Evolutionary conservation across 1,140 invertebrate genomes (phyloP).

Genomic region (Batillaria attramentaria): DNA sequence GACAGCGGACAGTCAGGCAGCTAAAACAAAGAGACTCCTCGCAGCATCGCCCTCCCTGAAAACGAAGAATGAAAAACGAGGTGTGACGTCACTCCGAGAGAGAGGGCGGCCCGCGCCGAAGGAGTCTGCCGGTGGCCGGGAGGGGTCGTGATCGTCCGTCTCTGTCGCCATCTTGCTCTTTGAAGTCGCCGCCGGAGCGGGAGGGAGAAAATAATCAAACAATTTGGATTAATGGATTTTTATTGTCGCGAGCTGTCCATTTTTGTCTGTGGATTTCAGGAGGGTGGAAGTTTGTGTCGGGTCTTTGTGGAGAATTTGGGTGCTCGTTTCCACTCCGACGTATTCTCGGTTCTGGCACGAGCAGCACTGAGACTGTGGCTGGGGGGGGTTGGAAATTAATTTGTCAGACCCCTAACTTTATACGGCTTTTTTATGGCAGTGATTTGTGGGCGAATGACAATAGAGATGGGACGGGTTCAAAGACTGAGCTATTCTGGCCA

Average conservation of each 20-base stretch:
- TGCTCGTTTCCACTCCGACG: background rate
- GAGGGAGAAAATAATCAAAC: slow-evolving; percentile 34
- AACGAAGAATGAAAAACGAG: slow-evolving; percentile 20
- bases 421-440: slow-evolving; percentile 22
- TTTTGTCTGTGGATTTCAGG: slow-evolving; percentile 31
- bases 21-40: slow-evolving; percentile 27
- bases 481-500: background rate
- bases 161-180: slow-evolving; percentile 22
- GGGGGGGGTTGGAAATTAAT: slow-evolving; percentile 30
- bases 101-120: background rate
- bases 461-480: slow-evolving; percentile 8
- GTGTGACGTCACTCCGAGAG: slow-evolving; percentile 29
- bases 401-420: slow-evolving; percentile 23
- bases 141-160: slow-evolving; percentile 22
- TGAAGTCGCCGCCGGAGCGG: slow-evolving; percentile 21
- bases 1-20: background rate
- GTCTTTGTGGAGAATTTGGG: background rate
- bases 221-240: slow-evolving; percentile 39
- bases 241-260: slow-evolving; percentile 36
- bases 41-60: background rate
- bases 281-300: slow-evolving; percentile 22
- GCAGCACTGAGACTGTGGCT: background rate
- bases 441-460: background rate
- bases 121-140: no score
- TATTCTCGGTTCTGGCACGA: background rate